Conservation (phyloP, 2,888 invertebrate species). For the Cephus pulcher region DNA sequence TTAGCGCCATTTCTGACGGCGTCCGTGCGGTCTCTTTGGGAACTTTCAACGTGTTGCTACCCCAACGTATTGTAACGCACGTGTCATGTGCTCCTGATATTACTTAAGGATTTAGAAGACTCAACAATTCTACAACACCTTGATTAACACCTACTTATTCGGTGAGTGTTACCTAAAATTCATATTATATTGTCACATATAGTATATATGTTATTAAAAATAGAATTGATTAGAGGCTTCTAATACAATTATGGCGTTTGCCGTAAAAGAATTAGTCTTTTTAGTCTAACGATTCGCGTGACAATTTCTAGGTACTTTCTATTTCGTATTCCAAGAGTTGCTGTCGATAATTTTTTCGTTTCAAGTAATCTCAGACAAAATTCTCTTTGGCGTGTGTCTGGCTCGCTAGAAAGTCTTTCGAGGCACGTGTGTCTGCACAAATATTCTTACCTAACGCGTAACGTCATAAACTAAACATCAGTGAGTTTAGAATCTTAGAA, state of each 20-base stretch:
- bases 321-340: background rate
- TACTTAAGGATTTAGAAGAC: background rate
- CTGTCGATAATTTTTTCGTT: background rate
- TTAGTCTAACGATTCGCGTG: background rate
- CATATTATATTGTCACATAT: background rate
- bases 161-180: background rate
- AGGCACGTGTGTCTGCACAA: background rate
- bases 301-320: background rate
- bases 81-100: background rate
- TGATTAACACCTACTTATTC: background rate
- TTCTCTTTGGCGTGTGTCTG: background rate
- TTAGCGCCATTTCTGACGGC: background rate
- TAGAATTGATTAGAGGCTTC: background rate
- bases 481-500: background rate
- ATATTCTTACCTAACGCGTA: background rate
- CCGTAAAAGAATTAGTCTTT: background rate
- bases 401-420: background rate
- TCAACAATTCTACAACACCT: background rate
- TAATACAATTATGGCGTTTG: background rate
- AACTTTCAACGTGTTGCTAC: background rate
- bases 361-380: background rate
- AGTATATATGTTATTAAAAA: background rate
- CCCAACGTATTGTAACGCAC: background rate
- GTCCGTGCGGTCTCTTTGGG: background rate
- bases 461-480: background rate